These are phyloP conservation scores for Brachylomia viminalis DNA, from an alignment of 2,888 invertebrate genomes.

Conservation along the genomic window DNA sequence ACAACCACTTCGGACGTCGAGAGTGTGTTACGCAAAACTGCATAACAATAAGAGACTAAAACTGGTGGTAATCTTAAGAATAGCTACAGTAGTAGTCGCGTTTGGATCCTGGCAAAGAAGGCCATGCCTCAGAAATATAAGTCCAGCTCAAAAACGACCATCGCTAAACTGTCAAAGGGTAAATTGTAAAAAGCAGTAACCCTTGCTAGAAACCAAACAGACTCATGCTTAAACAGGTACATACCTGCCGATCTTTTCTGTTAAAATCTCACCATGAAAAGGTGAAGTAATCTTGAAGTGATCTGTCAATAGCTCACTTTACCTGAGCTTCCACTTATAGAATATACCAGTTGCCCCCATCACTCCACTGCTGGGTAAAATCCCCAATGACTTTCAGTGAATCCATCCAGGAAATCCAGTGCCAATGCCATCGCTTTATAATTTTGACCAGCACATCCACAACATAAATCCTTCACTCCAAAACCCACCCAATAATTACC, in stretches of 20 bases:
- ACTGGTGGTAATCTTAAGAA: background rate
- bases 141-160: background rate
- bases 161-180: background rate
- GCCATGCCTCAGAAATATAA: background rate
- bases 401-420: too few relatives aligned
- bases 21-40: background rate
- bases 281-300: too few relatives aligned
- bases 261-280: too few relatives aligned
- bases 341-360: too few relatives aligned
- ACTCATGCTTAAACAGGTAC: too few relatives aligned
- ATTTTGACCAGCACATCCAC: too few relatives aligned
- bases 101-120: background rate
- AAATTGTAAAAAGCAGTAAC: background rate
- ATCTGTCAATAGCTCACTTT: too few relatives aligned
- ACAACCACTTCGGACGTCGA: too few relatives aligned
- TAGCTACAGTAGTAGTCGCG: background rate
- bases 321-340: too few relatives aligned
- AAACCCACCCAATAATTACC: conserved; percentile 22
- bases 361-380: background rate
- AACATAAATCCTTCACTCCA: conserved; percentile 9
- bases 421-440: too few relatives aligned
- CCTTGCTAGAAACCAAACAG: too few relatives aligned
- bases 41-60: background rate
- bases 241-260: too few relatives aligned
- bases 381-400: background rate